Base-by-base conservation (phyloP, 2,113 vertebrate species). In the Brachirus orientalis region DNA sequence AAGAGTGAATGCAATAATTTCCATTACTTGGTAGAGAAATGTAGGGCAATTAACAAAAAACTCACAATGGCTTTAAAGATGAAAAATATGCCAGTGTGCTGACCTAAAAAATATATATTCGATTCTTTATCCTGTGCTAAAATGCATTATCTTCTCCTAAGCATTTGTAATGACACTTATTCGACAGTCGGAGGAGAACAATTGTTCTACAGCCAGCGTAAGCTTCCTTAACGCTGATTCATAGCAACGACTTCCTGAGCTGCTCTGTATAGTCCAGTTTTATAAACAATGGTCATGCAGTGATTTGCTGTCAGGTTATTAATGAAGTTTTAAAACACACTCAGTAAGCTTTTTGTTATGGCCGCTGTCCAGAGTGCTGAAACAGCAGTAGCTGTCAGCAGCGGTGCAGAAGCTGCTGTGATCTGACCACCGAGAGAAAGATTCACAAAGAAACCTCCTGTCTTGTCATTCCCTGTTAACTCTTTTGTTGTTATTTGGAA, bases 301-400 rank as follows among this genome's bases (percentile, higher is more conserved):
- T 64, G 47, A 46, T 16, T 11, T 4, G 8, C 28, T 72, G 20
- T 65, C 22, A 35, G 48, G 40, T 58, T 63, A 63, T 74, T 56
- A 63, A 66, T 40, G 1, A n/a, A 13, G 16, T 72, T 52, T 41
- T 58, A 35, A 43, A 55, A 28, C 28, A 28, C 28, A 28, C 28
- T 28, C 28, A 28, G 28, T 28, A 50, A 48, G 51, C 28, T 52
- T 65, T 54, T 63, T 20, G 50, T 14, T 8, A 2, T 16, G 8
- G 50, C 13, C 16, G 9, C 40, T 41, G 56, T 64, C 61, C 62
- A 61, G 48, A 38, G 45, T 62, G 53, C 63, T 58, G 72, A 80
- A 50, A 54, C 33, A 18, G 12, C 10, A 33, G 14, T 8, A 20
- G 63, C 60, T n/a, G 48, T 11, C 59, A 37, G 54, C 16, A 1